Evolutionary conservation across 2,888 invertebrate genomes (phyloP), one percentile per base, ranked within the genome.

Genomic region (Linhomoeus sp.): DNA sequence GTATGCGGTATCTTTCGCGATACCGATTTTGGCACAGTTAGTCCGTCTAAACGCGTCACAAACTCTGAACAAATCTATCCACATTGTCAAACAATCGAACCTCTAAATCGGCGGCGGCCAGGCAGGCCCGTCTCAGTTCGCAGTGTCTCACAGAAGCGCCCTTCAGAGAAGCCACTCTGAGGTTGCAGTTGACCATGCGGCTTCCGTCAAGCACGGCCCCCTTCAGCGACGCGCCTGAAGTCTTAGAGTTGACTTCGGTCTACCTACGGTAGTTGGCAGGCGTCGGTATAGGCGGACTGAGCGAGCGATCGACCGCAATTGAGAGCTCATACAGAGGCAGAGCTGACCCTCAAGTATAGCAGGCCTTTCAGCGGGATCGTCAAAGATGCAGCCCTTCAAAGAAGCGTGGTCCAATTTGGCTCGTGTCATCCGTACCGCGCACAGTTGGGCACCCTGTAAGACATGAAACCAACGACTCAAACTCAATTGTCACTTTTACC

Each of bases 101-200:
- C 76, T 88, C 88, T 50, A 92, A 74, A 72, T 92, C 86, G 20
- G 92, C 88, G 17, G 92, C 92, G 43, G 92, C 90, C 42, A 92
- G 69, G n/a, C 87, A 81, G 36, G 90, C 88, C 15, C 80, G 77
- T 56, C 88, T 73, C 35, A 92, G 73, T 72, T 84, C 84, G 71
- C 90, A 92, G 67, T 90, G 88, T 65, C 84, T 81, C 58, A 92
- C 73, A 67, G 86, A 87, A 7, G 86, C 88, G 70, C 88, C 81
- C 66, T 87, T 90, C 29, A 92, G 70, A 47, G 84, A 88, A 17
- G 90, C 88, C 33, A 92, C 90, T 46, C 92, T 74, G 43, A 92
- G 72, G 69, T 90, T 90, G 1, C 85, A 86, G 0, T 81, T 80
- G 0, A 83, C 81, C 85, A 92, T 87, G 63, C 87, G 86, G 62